These are phyloP conservation scores for Cyclargus thomasi DNA, from an alignment of 1,140 invertebrate species.

Conservation along the genomic window DNA sequence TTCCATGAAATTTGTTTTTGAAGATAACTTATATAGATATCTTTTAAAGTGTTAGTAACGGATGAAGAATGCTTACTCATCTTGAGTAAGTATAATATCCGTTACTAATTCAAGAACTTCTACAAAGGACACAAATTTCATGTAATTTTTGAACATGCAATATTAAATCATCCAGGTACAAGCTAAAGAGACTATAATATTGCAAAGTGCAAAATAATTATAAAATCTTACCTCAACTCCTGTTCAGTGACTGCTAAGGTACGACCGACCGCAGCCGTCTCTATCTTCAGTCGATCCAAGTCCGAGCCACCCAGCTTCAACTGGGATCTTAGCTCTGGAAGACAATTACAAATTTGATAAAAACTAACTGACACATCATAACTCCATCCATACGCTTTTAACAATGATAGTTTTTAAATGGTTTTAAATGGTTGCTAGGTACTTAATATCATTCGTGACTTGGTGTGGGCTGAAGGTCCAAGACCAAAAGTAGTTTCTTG, in stretches of 20 bases:
- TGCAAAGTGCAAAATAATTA: neutral
- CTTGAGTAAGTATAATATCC: too few species aligned
- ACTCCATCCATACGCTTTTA: too few species aligned
- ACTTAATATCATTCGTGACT: too few species aligned
- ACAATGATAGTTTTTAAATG: too few species aligned
- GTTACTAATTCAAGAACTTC: too few species aligned
- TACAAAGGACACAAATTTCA: too few species aligned
- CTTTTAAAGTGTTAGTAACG: too few species aligned
- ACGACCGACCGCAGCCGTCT: constrained; percentile 52
- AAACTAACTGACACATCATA: neutral
- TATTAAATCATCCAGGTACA: neutral
- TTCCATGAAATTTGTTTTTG: constrained; percentile 16
- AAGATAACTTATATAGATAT: too few species aligned
- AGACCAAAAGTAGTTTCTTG: too few species aligned
- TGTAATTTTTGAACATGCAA: neutral
- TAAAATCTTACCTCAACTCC: constrained; percentile 48
- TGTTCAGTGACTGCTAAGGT: constrained; percentile 62
- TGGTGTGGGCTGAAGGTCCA: too few species aligned
- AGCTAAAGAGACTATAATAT: constrained; percentile 2
- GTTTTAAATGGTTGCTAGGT: too few species aligned
- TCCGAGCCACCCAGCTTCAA: constrained; percentile 48
- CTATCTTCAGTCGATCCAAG: constrained; percentile 44
- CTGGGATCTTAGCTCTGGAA: constrained; percentile 58
- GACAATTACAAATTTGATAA: neutral
- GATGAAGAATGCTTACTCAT: too few species aligned